These are phyloP conservation scores for Orientallactaga bullata DNA, from an alignment of 2,113 vertebrate species.

Conservation along the genomic window DNA sequence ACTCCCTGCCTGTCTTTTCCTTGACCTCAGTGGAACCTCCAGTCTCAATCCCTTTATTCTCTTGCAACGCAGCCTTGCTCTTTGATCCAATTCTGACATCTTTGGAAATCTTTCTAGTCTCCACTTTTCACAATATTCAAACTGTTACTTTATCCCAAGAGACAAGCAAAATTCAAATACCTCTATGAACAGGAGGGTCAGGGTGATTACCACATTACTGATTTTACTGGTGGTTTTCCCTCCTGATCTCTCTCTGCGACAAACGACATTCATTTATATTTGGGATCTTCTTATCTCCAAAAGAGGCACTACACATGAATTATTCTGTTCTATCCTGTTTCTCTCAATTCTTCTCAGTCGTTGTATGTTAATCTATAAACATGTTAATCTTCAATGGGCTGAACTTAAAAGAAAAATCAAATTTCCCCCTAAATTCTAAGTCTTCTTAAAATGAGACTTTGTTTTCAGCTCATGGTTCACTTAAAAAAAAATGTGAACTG, in stretches of 20 bases:
- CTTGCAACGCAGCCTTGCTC: not conserved
- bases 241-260: not conserved
- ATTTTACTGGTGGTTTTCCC: constrained; percentile 1
- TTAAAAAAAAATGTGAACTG: not conserved
- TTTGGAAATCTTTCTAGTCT: not conserved
- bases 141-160: not conserved
- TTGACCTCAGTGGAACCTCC: not conserved
- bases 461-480: not conserved
- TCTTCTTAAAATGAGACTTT: not conserved
- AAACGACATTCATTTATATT: constrained; percentile 39
- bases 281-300: not conserved
- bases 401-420: constrained; percentile 3
- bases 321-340: not conserved
- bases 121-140: not conserved
- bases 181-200: not conserved
- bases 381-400: not conserved
- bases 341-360: constrained; percentile 20
- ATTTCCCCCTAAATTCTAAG: not conserved
- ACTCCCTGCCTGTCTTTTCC: not conserved
- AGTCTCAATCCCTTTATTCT: not conserved
- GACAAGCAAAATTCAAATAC: constrained; percentile 35
- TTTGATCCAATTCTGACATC: not conserved
- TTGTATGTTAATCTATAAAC: not conserved
- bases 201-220: not conserved
- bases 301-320: not conserved